Base-by-base conservation (phyloP, 1,140 invertebrate genomes). In the Bombus consobrinus region DNA sequence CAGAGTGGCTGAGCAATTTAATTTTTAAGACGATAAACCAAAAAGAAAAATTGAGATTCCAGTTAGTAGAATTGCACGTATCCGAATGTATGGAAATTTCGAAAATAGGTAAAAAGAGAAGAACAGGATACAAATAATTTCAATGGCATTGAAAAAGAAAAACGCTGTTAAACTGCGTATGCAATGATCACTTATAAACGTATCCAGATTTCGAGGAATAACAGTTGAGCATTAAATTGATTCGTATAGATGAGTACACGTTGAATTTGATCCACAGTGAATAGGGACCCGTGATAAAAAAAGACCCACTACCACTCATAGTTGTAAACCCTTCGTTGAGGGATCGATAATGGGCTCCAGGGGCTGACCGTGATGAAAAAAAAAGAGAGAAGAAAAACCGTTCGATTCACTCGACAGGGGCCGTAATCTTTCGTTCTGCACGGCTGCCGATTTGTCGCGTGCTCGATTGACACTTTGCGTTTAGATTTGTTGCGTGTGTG, bases 371-470 rank as follows among this genome's bases (percentile, higher is more conserved):
- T 43, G 80, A 81, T 66, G 62, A 66, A 72, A 64, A 59, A 71
- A 43, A 41, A 71, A 68, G n/a, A 59, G 10, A 68, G 66, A 10
- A 68, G 18, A 43, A 43, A 75, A 64, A 82, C 25, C n/a, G n/a
- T 62, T 62, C 53, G 57, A 64, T 82, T 74, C 71, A 82, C 39
- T 82, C 81, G 81, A 18, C 68, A 10, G 79, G 79, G 79, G 41
- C 71, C 57, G 71, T 75, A 82, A 82, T 75, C 81, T 74, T 75
- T 64, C 71, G 71, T 74, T 82, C 81, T 75, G 81, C 71, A 74
- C 57, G 71, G 71, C 57, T 64, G 39, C 39, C 71, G 80, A 82
- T 82, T 74, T 74, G 81, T 82, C 71, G 80, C 69, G 28, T 57
- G 81, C 32, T 47, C 53, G 57, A 82, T 82, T 59, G 81, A 75